phyloP scores from a whole-genome alignment of 2,888 invertebrate species.

The Ophioninae sp. region DNA sequence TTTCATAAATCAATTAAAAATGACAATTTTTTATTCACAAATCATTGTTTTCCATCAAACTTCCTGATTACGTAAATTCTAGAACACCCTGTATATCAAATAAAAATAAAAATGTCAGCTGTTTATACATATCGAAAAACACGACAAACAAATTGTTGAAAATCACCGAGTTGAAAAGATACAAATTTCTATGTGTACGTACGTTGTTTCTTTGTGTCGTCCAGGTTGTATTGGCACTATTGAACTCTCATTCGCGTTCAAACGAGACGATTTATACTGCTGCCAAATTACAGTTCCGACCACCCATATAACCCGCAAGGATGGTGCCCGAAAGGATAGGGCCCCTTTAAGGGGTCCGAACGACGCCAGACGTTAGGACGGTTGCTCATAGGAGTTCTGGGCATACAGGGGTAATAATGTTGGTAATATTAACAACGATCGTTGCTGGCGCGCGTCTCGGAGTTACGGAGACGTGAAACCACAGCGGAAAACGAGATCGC shows the following conservation, averaged over 20 bases:
- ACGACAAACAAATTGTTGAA: background rate
- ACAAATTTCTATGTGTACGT: background rate
- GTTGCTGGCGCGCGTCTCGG: slow-evolving; percentile 65
- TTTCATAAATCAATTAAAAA: no score
- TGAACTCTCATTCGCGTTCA: slow-evolving; percentile 29
- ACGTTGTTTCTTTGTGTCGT: background rate
- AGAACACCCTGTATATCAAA: background rate
- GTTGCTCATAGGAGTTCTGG: slow-evolving; percentile 38
- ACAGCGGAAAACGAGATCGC: slow-evolving; percentile 23
- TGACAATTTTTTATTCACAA: no score
- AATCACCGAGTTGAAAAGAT: background rate
- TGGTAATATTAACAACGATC: slow-evolving; percentile 76
- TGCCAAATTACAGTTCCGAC: slow-evolving; percentile 79
- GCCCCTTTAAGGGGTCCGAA: slow-evolving; percentile 61
- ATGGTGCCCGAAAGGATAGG: slow-evolving; percentile 58
- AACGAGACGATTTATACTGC: slow-evolving; percentile 73
- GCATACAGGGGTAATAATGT: slow-evolving; percentile 73
- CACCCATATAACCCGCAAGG: slow-evolving; percentile 75
- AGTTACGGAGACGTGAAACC: slow-evolving; percentile 18
- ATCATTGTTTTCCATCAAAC: no score
- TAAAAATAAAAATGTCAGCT: background rate
- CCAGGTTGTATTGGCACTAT: slow-evolving; percentile 18
- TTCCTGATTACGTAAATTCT: no score
- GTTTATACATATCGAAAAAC: background rate
- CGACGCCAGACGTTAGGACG: slow-evolving; percentile 30